Percentiles rank a stretch among this genome's conserved stretches.
These are phyloP conservation scores for Leptinotarsa texana DNA, from an alignment of 1,140 invertebrate species.

Conservation along the genomic window DNA sequence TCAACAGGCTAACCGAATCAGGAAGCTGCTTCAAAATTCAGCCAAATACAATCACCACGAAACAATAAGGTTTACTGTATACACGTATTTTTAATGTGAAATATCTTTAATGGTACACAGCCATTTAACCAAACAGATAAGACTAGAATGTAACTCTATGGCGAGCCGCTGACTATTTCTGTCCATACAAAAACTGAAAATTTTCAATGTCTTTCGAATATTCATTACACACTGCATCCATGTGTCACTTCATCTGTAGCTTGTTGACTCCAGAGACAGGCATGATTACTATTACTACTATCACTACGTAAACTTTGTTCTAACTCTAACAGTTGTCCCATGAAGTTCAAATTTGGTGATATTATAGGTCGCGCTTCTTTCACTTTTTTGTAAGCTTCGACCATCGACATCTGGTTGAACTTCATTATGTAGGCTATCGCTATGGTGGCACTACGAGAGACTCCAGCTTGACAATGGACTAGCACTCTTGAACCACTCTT, in stretches of 20 bases:
- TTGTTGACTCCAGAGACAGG: slow-evolving; percentile 62
- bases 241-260: slow-evolving; percentile 60
- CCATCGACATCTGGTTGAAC: slow-evolving; percentile 81
- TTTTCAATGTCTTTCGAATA: neutral
- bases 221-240: slow-evolving; percentile 60
- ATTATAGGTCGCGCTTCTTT: slow-evolving; percentile 87
- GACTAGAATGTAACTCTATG: slow-evolving; percentile 42
- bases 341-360: slow-evolving; percentile 96
- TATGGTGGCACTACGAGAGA: slow-evolving; percentile 91
- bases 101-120: slow-evolving; percentile 49
- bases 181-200: slow-evolving; percentile 15
- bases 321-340: slow-evolving; percentile 90
- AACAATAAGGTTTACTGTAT: slow-evolving; percentile 29
- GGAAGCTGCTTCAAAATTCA: slow-evolving; percentile 29
- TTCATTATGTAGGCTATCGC: slow-evolving; percentile 95
- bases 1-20: slow-evolving; percentile 21
- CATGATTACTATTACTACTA: slow-evolving; percentile 57
- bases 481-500: slow-evolving; percentile 78
- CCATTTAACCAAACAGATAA: slow-evolving; percentile 42
- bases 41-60: slow-evolving; percentile 22
- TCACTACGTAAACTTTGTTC: slow-evolving; percentile 71
- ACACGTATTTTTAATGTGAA: slow-evolving; percentile 35
- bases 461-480: slow-evolving; percentile 94
- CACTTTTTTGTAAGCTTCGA: slow-evolving; percentile 88
- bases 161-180: slow-evolving; percentile 29